Percentiles rank a stretch among this genome's conserved stretches.
Conservation (phyloP, 2,888 invertebrate species). For the Plebejus anna region DNA sequence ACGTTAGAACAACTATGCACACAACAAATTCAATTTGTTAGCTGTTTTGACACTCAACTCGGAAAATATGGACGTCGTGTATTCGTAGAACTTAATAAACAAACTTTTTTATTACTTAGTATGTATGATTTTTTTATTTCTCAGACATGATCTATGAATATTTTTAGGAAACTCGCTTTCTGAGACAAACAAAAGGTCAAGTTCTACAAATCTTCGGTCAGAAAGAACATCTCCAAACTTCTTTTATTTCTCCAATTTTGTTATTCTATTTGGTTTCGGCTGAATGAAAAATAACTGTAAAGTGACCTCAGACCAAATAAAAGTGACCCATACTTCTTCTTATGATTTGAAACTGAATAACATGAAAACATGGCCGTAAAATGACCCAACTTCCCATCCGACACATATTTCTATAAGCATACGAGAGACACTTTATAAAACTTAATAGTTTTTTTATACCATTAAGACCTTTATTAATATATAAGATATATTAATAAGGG, state of each 20-base stretch:
- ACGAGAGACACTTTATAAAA: no score
- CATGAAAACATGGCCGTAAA: neutral
- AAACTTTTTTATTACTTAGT: slow-evolving; percentile 26
- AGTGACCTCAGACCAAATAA: neutral
- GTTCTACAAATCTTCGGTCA: neutral
- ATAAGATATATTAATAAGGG: no score
- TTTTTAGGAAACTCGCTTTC: neutral
- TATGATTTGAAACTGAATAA: neutral
- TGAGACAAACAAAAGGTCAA: neutral
- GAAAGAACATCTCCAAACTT: neutral
- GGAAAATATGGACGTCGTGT: slow-evolving; percentile 3
- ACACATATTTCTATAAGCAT: no score
- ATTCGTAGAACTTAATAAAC: slow-evolving; percentile 14
- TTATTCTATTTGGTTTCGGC: neutral
- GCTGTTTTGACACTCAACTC: slow-evolving; percentile 11
- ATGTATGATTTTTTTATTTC: slow-evolving; percentile 19
- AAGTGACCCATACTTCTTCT: neutral
- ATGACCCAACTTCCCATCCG: no score
- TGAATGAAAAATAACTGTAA: slow-evolving; percentile 3
- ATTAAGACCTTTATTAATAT: no score
- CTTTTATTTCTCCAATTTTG: neutral
- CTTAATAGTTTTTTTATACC: no score
- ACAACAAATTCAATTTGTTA: slow-evolving; percentile 27
- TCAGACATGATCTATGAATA: slow-evolving; percentile 15
- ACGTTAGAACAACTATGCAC: slow-evolving; percentile 19